Evolutionary conservation across 2,888 invertebrate genomes (phyloP), one percentile per base, ranked within the genome.

Genomic region (Diaperis boleti): DNA sequence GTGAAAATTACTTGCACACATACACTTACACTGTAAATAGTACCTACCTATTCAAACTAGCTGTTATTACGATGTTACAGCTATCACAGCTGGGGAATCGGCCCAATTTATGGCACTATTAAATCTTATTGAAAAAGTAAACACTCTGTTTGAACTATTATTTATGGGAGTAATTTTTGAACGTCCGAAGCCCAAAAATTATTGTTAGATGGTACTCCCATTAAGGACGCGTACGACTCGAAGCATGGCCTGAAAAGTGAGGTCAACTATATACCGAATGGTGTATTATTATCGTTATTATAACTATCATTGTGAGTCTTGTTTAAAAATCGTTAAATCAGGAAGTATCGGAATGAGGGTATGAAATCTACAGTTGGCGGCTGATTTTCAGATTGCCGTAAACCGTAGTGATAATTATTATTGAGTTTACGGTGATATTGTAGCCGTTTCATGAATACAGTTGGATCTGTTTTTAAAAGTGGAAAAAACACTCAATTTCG

Each of bases 1-100:
- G 49, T 56, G 62, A 62, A 62, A 56, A 62, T 62, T 62, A 56
- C 56, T 62, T 56, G 55, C 41, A 31, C 49, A 56, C 56, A 56
- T 49, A 56, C 49, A 33, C 47, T 47, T 47, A 47, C 35, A n/a
- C 37, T 37, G 39, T 54, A 54, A 54, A 54, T 54, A 41, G 29
- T 54, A 54, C 22, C 54, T 35, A 33, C 18, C 41, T 37, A 13
- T 37, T 37, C 37, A 37, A n/a, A n/a, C n/a, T n/a, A n/a, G n/a
- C n/a, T n/a, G n/a, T n/a, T n/a, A n/a, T n/a, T n/a, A n/a, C n/a
- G n/a, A n/a, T n/a, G n/a, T n/a, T n/a, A n/a, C n/a, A n/a, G n/a
- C n/a, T n/a, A n/a, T n/a, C n/a, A n/a, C n/a, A n/a, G n/a, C n/a
- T n/a, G n/a, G n/a, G n/a, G n/a, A n/a, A n/a, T n/a, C n/a, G n/a